A percentile compares a stretch with the other conserved stretches of the same genome.
These are phyloP conservation scores for Synergus japonicus DNA, from an alignment of 2,888 invertebrate species.

Conservation along the genomic window DNA sequence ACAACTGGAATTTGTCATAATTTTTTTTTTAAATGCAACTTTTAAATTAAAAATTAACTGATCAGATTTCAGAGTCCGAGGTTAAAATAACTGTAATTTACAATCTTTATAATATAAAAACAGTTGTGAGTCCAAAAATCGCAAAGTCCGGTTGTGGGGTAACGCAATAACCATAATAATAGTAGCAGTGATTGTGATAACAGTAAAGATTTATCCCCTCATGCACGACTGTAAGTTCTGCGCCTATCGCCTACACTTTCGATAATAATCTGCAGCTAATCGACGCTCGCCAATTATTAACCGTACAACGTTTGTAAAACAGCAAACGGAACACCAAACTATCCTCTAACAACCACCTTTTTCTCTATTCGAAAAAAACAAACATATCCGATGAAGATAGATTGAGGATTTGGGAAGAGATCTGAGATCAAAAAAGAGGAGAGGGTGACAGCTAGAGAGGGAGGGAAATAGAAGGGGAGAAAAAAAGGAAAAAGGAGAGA, in stretches of 20 bases:
- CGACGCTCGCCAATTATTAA: constrained; percentile 58
- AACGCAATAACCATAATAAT: constrained; percentile 45
- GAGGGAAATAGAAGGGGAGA: background rate
- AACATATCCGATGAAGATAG: constrained; percentile 21
- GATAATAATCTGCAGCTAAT: constrained; percentile 50
- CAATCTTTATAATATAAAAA: constrained; percentile 42
- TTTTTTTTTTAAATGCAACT: constrained; percentile 37
- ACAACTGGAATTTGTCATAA: constrained; percentile 43
- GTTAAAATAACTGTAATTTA: constrained; percentile 8
- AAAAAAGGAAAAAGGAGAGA: background rate
- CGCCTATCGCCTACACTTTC: constrained; percentile 54
- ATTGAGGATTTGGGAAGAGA: background rate
- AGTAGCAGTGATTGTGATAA: constrained; percentile 58
- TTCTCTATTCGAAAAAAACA: constrained; percentile 46
- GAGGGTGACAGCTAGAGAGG: background rate
- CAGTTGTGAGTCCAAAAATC: constrained; percentile 46
- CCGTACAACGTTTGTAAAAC: constrained; percentile 70
- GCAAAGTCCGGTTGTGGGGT: constrained; percentile 42
- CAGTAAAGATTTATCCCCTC: constrained; percentile 58
- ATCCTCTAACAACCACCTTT: constrained; percentile 71
- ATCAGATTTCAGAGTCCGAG: background rate
- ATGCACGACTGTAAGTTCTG: constrained; percentile 52
- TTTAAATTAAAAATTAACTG: constrained; percentile 14
- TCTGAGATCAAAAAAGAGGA: background rate
- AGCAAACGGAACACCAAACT: constrained; percentile 76